A percentile compares a stretch with the other conserved stretches of the same genome.
These are phyloP conservation scores for Aradophagus sp. DNA, from an alignment of 1,140 invertebrate species.

Conservation along the genomic window DNA sequence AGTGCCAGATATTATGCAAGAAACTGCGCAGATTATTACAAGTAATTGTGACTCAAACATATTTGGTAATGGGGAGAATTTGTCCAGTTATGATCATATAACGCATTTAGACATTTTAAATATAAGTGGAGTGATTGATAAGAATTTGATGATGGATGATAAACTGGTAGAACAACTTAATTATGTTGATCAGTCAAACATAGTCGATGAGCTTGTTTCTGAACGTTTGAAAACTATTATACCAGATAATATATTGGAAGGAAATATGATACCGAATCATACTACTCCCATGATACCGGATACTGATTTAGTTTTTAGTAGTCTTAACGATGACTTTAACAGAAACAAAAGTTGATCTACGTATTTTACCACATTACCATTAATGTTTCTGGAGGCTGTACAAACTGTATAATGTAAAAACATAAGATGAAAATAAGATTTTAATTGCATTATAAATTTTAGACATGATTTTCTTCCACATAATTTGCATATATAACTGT, in stretches of 20 bases:
- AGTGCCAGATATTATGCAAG: slow-evolving; percentile 35
- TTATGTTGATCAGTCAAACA: slow-evolving; percentile 66
- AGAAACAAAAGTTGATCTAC: slow-evolving; percentile 46
- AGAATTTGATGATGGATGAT: slow-evolving; percentile 70
- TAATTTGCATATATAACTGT: too few species aligned
- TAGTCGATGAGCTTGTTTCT: slow-evolving; percentile 69
- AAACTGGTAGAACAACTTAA: slow-evolving; percentile 70
- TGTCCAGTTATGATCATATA: slow-evolving; percentile 68
- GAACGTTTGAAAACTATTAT: slow-evolving; percentile 70
- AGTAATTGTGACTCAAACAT: slow-evolving; percentile 61
- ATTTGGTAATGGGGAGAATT: slow-evolving; percentile 66
- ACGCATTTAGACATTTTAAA: slow-evolving; percentile 68
- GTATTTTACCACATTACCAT: too few species aligned
- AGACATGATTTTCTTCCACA: too few species aligned
- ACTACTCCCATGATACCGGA: slow-evolving; percentile 37
- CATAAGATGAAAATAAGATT: too few species aligned
- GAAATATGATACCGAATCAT: slow-evolving; percentile 65
- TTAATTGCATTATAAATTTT: too few species aligned
- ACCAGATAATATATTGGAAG: slow-evolving; percentile 68
- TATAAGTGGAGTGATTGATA: slow-evolving; percentile 67
- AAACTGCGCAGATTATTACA: slow-evolving; percentile 44
- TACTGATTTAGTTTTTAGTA: slow-evolving; percentile 36
- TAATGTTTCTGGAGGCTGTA: too few species aligned
- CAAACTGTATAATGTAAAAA: too few species aligned
- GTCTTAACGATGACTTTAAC: slow-evolving; percentile 34